Base-by-base conservation (phyloP, 2,888 invertebrate species). In the Tortrix viridana region DNA sequence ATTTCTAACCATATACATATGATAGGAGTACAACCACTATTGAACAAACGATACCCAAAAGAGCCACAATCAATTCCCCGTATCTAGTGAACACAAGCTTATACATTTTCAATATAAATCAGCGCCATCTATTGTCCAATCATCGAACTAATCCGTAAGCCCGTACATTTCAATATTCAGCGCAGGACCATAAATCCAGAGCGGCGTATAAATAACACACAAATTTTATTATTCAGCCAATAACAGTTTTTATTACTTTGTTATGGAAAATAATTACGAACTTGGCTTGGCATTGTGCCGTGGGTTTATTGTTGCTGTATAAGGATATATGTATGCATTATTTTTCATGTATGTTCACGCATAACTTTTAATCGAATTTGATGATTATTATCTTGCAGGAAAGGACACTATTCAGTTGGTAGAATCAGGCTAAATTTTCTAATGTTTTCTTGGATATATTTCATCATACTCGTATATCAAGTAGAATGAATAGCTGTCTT, bases 231-330 rank as follows among this genome's bases (percentile, higher is more conserved):
- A 62, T 32, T 37, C 50, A 37, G 46, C 26, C 62, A 38, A 52
- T 62, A 62, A 46, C 56, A 46, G 56, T 52, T 56, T 62, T 62
- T 62, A 62, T 55, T 44, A 55, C 32, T 22, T n/a, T 20, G 18
- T 38, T 41, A 37, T 44, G 14, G 41, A 43, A 49, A 49, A 49
- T 37, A 53, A 53, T 55, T 44, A 55, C 44, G 43, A n/a, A 56
- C 61, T 44, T 32, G 48, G 60, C 46, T 55, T 55, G 61, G 55
- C 37, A 19, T 48, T 7, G 43, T 44, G 49, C 22, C 49, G 49
- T 32, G 19, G 32, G 5, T 37, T 50, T 18, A 37, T 37, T 20
- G 37, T n/a, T 6, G 18, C 18, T 16, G 12, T 6, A 1, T 41
- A 14, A n/a, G 6, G n/a, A 32, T 26, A 26, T 26, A 26, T 26